Evolutionary conservation across 2,113 vertebrate species (phyloP).

Genomic region (Trichomycterus rosablanca): DNA sequence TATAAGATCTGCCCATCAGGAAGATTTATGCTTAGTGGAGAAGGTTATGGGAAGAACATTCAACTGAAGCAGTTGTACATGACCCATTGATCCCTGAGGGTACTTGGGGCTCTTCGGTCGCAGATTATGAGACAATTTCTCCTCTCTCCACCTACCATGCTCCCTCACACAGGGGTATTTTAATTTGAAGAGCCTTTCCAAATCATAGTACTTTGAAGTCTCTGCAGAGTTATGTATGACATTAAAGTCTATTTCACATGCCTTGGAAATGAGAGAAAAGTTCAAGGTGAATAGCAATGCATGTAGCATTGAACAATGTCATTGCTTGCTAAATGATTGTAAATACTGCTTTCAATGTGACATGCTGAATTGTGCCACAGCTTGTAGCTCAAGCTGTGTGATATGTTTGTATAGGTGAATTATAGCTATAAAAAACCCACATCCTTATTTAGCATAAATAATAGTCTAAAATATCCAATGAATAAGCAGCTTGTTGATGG

Average conservation of each 20-base stretch:
- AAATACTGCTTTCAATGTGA: not conserved
- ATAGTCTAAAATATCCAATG: too few relatives aligned
- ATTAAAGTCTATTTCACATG: not conserved
- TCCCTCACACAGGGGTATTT: not conserved
- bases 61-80: not conserved
- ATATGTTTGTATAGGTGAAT: too few relatives aligned
- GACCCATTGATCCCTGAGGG: constrained; percentile 2
- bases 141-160: not conserved
- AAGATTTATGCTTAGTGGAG: not conserved
- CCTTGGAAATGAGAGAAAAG: not conserved
- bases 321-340: not conserved
- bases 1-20: too few relatives aligned
- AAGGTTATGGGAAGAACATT: not conserved
- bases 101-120: not conserved
- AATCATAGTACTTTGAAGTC: not conserved
- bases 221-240: not conserved
- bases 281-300: not conserved
- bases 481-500: too few relatives aligned
- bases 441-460: too few relatives aligned
- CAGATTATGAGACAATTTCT: not conserved
- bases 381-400: too few relatives aligned
- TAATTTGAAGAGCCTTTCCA: not conserved
- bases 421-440: too few relatives aligned
- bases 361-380: too few relatives aligned
- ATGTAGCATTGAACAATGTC: not conserved